A percentile compares a stretch with the other conserved stretches of the same genome.
These are phyloP conservation scores for Serilophus lunatus DNA, from an alignment of 2,113 vertebrate genomes.

Conservation along the genomic window DNA sequence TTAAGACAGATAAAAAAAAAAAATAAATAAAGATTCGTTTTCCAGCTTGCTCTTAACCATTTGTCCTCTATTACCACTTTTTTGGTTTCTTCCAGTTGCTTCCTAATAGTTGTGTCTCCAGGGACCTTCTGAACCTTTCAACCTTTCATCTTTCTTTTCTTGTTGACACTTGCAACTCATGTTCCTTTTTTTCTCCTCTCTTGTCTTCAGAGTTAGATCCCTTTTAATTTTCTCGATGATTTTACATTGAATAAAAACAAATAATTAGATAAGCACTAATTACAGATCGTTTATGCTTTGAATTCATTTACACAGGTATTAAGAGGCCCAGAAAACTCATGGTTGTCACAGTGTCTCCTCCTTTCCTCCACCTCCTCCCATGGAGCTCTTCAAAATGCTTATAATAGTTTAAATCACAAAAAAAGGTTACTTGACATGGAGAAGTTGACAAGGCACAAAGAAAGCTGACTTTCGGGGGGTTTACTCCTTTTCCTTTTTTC, in stretches of 20 bases:
- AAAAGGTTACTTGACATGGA: not conserved
- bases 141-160: not conserved
- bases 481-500: no score
- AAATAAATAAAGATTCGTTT: not conserved
- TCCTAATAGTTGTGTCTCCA: not conserved
- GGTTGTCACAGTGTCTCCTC: fast-evolving
- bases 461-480: not conserved
- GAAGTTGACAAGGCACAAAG: not conserved
- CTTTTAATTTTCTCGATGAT: not conserved
- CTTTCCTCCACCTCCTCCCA: fast-evolving
- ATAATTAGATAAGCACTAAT: not conserved
- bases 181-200: not conserved
- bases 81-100: not conserved
- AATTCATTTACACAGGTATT: not conserved
- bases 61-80: not conserved
- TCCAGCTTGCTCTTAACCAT: not conserved
- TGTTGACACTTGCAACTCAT: no score
- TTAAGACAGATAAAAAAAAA: no score
- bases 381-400: not conserved
- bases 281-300: not conserved
- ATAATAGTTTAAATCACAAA: not conserved
- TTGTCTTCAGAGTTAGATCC: not conserved
- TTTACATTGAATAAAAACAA: not conserved
- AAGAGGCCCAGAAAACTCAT: not conserved
- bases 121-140: not conserved